These are phyloP conservation scores for Formica selysi DNA, from an alignment of 1,140 invertebrate genomes.

Conservation along the genomic window DNA sequence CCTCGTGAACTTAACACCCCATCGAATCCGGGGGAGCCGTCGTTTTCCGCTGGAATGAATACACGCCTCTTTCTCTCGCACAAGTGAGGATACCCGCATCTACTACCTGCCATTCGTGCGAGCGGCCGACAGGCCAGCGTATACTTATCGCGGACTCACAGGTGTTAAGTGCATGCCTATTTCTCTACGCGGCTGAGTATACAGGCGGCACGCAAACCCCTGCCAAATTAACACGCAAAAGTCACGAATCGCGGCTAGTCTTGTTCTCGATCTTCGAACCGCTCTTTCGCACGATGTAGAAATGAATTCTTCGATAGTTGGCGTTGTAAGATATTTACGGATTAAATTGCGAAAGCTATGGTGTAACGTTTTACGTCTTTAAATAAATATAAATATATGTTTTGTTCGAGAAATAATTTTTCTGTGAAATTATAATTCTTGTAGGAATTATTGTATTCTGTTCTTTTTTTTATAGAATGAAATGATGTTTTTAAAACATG, in stretches of 20 bases:
- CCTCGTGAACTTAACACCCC: conserved; percentile 56
- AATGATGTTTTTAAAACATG: not conserved
- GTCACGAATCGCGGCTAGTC: conserved; percentile 56
- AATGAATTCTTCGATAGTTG: conserved; percentile 4
- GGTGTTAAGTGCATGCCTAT: conserved; percentile 67
- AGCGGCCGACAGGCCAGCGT: conserved; percentile 26
- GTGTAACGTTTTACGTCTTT: not conserved
- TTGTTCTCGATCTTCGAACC: conserved; percentile 41
- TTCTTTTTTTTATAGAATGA: not conserved
- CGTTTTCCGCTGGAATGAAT: conserved; percentile 40
- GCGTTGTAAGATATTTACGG: not conserved
- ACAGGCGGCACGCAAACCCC: conserved; percentile 52
- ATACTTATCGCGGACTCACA: conserved; percentile 64
- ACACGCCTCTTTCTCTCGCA: conserved; percentile 27
- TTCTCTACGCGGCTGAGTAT: conserved; percentile 54
- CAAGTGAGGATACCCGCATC: conserved; percentile 14
- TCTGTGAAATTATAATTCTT: too few relatives aligned
- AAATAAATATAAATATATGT: not conserved
- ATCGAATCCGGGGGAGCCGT: conserved; percentile 11
- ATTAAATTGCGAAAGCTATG: conserved; percentile 15
- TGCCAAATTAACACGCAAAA: conserved; percentile 65
- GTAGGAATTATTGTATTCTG: not conserved
- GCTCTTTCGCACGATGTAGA: conserved; percentile 31
- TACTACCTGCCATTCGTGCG: conserved; percentile 14
- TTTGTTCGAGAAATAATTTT: not conserved